Evolutionary conservation across 2,888 invertebrate genomes (phyloP).

Genomic region (Rhimphoctona megacephalus): DNA sequence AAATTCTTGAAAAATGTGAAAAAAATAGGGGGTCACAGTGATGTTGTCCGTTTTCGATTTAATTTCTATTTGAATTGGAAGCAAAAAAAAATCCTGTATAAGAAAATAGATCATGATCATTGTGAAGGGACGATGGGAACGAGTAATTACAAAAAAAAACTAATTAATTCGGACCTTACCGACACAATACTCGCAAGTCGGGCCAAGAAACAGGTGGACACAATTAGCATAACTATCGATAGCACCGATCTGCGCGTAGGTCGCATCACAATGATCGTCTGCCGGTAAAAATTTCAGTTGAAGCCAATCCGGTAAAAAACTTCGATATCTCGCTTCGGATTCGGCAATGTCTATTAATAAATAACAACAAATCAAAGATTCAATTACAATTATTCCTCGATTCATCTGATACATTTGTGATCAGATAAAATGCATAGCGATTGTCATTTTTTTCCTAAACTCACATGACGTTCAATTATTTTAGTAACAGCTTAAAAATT

Average conservation of each 20-base stretch:
- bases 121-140: not conserved
- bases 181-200: conserved; percentile 92
- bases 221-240: conserved; percentile 91
- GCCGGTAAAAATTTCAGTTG: conserved; percentile 87
- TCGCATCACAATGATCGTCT: conserved; percentile 91
- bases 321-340: conserved; percentile 85
- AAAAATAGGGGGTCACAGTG: too few species aligned
- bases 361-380: not conserved
- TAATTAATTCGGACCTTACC: conserved; percentile 87
- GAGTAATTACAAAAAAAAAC: not conserved
- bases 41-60: too few species aligned
- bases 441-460: too few species aligned
- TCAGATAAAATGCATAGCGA: too few species aligned
- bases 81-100: not conserved
- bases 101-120: not conserved
- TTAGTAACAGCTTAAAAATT: too few species aligned
- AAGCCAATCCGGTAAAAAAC: conserved; percentile 87
- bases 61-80: not conserved
- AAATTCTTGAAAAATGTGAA: too few species aligned
- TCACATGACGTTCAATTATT: too few species aligned
- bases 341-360: conserved; percentile 87
- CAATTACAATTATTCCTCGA: not conserved
- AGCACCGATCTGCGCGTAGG: conserved; percentile 90
- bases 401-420: too few species aligned
- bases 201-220: conserved; percentile 92